Percentiles rank a stretch among this genome's conserved stretches.
Conservation (phyloP, 2,888 invertebrate genomes). For the Cistogaster globosa region DNA sequence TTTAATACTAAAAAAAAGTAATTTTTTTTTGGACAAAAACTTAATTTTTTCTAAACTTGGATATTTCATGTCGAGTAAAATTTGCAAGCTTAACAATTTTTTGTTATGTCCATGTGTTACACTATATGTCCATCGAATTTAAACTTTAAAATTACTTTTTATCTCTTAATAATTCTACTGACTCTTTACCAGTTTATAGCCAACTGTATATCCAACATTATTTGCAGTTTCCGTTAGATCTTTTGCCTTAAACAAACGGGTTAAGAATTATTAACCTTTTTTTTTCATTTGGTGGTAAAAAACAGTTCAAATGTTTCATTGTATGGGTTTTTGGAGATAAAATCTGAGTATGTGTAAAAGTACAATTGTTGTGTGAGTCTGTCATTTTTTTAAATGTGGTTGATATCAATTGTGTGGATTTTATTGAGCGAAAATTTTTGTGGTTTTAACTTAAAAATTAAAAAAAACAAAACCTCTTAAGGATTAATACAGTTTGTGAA, state of each 20-base stretch:
- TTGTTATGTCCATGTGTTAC: too few relatives aligned
- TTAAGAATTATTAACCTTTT: not conserved
- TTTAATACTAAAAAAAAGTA: too few relatives aligned
- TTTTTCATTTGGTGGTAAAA: not conserved
- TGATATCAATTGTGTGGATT: slow-evolving; percentile 48
- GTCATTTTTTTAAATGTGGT: slow-evolving; percentile 23
- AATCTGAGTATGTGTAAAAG: not conserved
- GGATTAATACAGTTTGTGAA: slow-evolving; percentile 25
- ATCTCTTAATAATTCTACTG: too few relatives aligned
- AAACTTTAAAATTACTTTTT: too few relatives aligned
- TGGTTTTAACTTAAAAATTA: slow-evolving; percentile 44
- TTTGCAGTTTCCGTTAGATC: not conserved
- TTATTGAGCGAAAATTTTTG: slow-evolving; percentile 60
- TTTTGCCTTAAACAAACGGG: not conserved
- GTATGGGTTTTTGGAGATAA: not conserved
- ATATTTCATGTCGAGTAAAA: too few relatives aligned
- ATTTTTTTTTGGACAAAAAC: too few relatives aligned
- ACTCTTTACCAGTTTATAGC: too few relatives aligned
- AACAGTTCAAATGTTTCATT: slow-evolving; percentile 27
- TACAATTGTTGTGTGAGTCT: not conserved
- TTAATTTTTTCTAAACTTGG: too few relatives aligned
- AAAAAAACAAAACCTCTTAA: slow-evolving; percentile 17
- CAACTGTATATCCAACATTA: too few relatives aligned
- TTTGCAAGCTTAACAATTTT: too few relatives aligned
- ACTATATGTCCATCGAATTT: too few relatives aligned